Conservation (phyloP, 2,797 vertebrate species). For the Macropodus opercularis region DNA sequence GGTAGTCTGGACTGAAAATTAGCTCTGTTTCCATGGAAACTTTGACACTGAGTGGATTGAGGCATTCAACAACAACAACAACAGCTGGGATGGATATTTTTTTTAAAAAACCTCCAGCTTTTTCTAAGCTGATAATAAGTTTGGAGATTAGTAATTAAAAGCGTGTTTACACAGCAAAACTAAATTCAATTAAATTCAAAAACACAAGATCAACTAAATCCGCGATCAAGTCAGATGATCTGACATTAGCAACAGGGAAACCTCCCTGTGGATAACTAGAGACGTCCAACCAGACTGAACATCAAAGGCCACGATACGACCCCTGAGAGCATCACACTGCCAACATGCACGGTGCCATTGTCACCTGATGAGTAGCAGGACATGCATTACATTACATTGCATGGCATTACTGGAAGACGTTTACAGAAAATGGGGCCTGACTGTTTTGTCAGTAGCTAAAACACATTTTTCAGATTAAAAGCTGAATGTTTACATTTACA, state of each 20-base stretch:
- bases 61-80: conserved; percentile 9
- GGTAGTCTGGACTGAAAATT: conserved; percentile 24
- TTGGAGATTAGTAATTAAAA: background rate
- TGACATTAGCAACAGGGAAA: background rate
- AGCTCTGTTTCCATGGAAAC: conserved; percentile 52
- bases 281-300: background rate
- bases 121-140: background rate
- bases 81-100: background rate
- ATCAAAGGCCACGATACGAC: background rate
- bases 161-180: background rate
- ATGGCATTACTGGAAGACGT: too few relatives aligned
- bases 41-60: conserved; percentile 5
- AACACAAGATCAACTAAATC: background rate
- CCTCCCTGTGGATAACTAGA: background rate
- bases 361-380: too few relatives aligned
- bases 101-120: background rate
- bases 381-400: too few relatives aligned
- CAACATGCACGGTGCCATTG: too few relatives aligned
- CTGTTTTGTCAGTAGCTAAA: too few relatives aligned
- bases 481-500: too few relatives aligned
- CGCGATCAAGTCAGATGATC: background rate
- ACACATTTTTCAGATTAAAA: too few relatives aligned
- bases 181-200: too few relatives aligned
- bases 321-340: too few relatives aligned
- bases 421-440: too few relatives aligned